A percentile compares a stretch with the other conserved stretches of the same genome.
These are phyloP conservation scores for Magallana gigas DNA, from an alignment of 1,140 invertebrate genomes.

Conservation along the genomic window DNA sequence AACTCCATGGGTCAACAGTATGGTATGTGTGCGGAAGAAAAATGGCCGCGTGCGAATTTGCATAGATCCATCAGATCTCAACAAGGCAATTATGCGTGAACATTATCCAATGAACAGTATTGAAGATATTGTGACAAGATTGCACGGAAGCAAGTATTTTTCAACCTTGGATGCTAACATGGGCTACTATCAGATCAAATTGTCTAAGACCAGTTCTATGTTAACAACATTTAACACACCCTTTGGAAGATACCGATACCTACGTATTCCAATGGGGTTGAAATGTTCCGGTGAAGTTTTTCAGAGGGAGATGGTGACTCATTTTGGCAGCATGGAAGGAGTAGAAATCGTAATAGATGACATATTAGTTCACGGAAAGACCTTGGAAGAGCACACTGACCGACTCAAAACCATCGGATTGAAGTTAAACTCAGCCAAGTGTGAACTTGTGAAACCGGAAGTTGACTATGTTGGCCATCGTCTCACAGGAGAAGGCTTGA, in stretches of 20 bases:
- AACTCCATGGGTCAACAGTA: no score
- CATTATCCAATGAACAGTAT: slow-evolving; percentile 48
- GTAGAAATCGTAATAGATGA: no score
- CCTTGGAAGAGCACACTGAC: neutral
- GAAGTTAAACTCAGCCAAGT: no score
- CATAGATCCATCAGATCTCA: slow-evolving; percentile 41
- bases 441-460: no score
- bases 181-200: slow-evolving; percentile 74
- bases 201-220: slow-evolving; percentile 62
- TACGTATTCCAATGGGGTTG: slow-evolving; percentile 47
- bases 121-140: slow-evolving; percentile 50
- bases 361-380: no score
- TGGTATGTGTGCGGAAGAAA: no score
- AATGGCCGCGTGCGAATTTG: no score
- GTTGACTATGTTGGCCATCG: no score
- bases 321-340: no score
- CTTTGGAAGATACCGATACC: neutral
- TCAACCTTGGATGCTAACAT: slow-evolving; percentile 59
- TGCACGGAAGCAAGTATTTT: slow-evolving; percentile 61
- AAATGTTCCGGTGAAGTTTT: slow-evolving; percentile 9
- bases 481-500: no score
- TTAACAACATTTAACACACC: slow-evolving; percentile 71
- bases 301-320: no score
- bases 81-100: slow-evolving; percentile 55
- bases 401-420: no score